phyloP scores from a whole-genome alignment of 2,797 vertebrate genomes.

The Urosaurus nigricauda region DNA sequence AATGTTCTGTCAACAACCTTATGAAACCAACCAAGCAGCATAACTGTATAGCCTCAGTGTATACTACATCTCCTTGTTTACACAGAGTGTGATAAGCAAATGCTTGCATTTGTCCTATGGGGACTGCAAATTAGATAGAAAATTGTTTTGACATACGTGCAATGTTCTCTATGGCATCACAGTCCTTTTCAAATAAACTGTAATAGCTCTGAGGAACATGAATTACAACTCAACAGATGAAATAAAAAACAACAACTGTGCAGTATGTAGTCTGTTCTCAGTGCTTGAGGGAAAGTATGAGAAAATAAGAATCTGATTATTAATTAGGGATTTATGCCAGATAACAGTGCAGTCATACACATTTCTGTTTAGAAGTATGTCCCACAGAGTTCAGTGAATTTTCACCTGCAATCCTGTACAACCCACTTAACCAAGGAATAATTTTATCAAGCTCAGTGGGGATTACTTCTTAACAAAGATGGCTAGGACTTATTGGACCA shows the following conservation, averaged over 20 bases:
- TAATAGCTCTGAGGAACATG: slow-evolving; percentile 60
- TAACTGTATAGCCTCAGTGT: slow-evolving; percentile 10
- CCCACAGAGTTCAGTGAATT: not conserved
- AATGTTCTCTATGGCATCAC: slow-evolving; percentile 58
- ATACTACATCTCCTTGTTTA: slow-evolving; percentile 68
- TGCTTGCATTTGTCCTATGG: slow-evolving; percentile 57
- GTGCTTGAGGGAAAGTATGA: slow-evolving; percentile 19
- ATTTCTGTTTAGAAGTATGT: not conserved
- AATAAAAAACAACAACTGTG: slow-evolving; percentile 58
- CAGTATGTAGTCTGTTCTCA: slow-evolving; percentile 47
- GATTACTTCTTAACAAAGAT: not conserved
- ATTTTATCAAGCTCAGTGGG: not conserved
- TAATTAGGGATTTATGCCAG: slow-evolving; percentile 13
- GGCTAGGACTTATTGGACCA: not conserved
- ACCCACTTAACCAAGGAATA: not conserved
- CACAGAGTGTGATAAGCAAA: slow-evolving; percentile 56
- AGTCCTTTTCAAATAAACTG: slow-evolving; percentile 58
- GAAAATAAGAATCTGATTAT: slow-evolving; percentile 48
- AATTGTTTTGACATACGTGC: slow-evolving; percentile 67
- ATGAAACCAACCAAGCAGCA: slow-evolving; percentile 53
- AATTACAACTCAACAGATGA: slow-evolving; percentile 53
- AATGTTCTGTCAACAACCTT: slow-evolving; percentile 52
- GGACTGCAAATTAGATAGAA: slow-evolving; percentile 51
- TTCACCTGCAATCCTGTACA: not conserved
- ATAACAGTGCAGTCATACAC: not conserved